Base-by-base conservation (phyloP, 2,113 vertebrate genomes). In the Polypterus senegalus region DNA sequence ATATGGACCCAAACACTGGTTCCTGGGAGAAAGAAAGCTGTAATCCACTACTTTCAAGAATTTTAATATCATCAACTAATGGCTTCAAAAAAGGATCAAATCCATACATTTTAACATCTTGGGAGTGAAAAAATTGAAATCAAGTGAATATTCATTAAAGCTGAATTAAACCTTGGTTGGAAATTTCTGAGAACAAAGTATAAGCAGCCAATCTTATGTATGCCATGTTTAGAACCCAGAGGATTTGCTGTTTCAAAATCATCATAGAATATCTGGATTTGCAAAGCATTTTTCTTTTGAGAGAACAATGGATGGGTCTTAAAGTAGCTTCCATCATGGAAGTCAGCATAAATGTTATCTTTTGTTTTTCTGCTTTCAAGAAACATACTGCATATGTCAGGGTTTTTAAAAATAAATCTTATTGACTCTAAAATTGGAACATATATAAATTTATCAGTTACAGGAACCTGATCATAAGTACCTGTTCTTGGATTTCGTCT, bases 401-500 rank as follows among this genome's bases (percentile, higher is more conserved):
- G 70, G 48, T 72, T 66, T 7, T 44, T 66, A 47, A 61, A 62
- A 70, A 69, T 63, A 4, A 45, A 68, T 5, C 59, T 4, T 47
- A 73, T 6, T 10, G 63, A 67, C 62, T 3, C 62, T 3, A 57
- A 9, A 65, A 67, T 69, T 49, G 57, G 61, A 46, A 74, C 43
- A 66, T 60, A 67, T 0, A 57, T 4, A 63, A 65, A 69, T 54
- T 47, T 67, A 54, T 73, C 69, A 49, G 65, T 69, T 55, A 71
- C 62, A 57, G 64, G 46, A 3, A 58, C 54, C 51, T 71, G 67
- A 46, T 67, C 10, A 11, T 63, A 63, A 6, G 59, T 53, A 45
- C 65, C 65, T 45, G 63, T 65, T 7, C 53, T 63, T 65, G 3
- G 45, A 55, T 65, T 69, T 57, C 48, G 56, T 48, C 60, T 69